Evolutionary conservation across 2,113 vertebrate species (phyloP).

Genomic region (Crotalus viridis): DNA sequence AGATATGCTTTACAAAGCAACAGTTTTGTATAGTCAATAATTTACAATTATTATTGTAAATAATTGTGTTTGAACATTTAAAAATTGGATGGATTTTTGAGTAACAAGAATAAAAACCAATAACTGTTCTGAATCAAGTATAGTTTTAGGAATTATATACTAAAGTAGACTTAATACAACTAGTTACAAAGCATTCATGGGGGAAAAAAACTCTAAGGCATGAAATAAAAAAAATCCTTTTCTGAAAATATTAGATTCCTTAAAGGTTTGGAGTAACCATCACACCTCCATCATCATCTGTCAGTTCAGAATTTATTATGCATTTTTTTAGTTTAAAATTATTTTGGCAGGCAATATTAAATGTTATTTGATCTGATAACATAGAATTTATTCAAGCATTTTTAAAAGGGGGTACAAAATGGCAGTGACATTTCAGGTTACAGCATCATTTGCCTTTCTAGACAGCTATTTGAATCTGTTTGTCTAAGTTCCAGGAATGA

Average conservation of each 20-base stretch:
- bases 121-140: neutral
- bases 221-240: neutral
- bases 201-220: neutral
- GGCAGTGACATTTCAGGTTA: neutral
- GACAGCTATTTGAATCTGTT: neutral
- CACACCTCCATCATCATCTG: slow-evolving; percentile 1
- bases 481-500: neutral
- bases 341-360: slow-evolving; percentile 28
- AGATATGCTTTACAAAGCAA: neutral
- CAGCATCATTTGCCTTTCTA: slow-evolving; percentile 1
- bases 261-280: slow-evolving; percentile 21
- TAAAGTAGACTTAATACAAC: neutral
- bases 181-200: neutral
- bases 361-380: slow-evolving; percentile 28
- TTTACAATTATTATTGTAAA: neutral
- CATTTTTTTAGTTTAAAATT: slow-evolving; percentile 19
- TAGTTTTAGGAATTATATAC: neutral
- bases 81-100: neutral
- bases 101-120: neutral
- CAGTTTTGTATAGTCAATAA: neutral
- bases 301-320: slow-evolving; percentile 18
- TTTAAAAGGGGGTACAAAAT: slow-evolving; percentile 29
- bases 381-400: neutral
- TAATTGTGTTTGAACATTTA: neutral
- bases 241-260: slow-evolving; percentile 25